These are phyloP conservation scores for Isurus oxyrinchus DNA, from an alignment of 2,113 vertebrate genomes.

Conservation along the genomic window DNA sequence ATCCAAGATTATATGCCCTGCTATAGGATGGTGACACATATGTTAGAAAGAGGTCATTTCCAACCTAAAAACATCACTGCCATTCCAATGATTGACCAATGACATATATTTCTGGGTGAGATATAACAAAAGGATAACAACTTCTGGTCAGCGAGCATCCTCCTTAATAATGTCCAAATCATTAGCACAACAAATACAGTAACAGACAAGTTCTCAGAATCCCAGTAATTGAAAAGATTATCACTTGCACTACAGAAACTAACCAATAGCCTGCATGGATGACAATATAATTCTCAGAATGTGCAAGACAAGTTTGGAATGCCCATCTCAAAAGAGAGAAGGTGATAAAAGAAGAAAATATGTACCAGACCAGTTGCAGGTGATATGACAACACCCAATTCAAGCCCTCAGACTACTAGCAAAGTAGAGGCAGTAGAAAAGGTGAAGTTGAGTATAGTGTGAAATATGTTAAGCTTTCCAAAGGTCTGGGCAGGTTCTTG, in stretches of 20 bases:
- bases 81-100: background rate
- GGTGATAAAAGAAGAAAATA: background rate
- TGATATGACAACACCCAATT: background rate
- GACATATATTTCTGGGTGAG: background rate
- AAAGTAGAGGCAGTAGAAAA: background rate
- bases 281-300: background rate
- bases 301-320: background rate
- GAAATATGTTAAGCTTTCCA: background rate
- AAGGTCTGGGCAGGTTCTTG: background rate
- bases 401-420: background rate
- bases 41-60: background rate
- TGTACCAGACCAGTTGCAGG: background rate
- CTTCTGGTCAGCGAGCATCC: background rate
- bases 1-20: background rate
- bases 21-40: background rate
- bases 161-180: background rate
- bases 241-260: too few relatives aligned
- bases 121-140: background rate
- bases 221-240: background rate
- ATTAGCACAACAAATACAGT: background rate
- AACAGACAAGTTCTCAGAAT: background rate
- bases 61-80: background rate
- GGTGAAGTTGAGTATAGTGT: background rate
- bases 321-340: background rate
- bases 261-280: background rate